Percentiles rank a stretch among this genome's conserved stretches.
phyloP scores from a whole-genome alignment of 1,140 invertebrate genomes.

The Dendrolimus kikuchii region DNA sequence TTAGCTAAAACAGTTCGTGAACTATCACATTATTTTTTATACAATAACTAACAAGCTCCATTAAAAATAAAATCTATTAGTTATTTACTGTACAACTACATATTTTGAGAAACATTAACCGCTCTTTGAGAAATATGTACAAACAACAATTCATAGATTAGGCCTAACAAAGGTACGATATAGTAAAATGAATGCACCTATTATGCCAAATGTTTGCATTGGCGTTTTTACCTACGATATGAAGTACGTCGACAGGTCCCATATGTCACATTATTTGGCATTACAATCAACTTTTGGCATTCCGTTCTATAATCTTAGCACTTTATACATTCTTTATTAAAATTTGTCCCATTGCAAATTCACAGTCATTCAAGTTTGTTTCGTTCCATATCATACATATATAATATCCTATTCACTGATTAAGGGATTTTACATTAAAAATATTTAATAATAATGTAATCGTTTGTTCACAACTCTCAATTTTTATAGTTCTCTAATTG shows the following conservation, averaged over 20 bases:
- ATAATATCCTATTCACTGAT: too few species aligned
- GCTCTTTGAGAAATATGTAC: conserved; percentile 26
- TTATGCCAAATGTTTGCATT: too few species aligned
- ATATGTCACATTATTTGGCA: conserved; percentile 50
- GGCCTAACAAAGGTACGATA: conserved; percentile 19
- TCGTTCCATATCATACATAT: too few species aligned
- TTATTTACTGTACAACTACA: conserved; percentile 17
- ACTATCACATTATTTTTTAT: conserved; percentile 24
- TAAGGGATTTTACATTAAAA: too few species aligned
- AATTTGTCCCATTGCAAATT: too few species aligned
- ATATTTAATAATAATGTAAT: too few species aligned
- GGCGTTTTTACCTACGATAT: conserved; percentile 43
- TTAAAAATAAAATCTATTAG: conserved; percentile 25
- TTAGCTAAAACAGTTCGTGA: conserved; percentile 27
- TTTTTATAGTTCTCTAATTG: conserved; percentile 11
- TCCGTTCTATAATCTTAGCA: conserved; percentile 11
- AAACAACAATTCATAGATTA: conserved; percentile 21
- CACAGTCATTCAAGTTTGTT: too few species aligned
- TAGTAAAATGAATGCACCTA: too few species aligned
- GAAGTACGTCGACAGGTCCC: conserved; percentile 58
- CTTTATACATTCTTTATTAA: conserved; percentile 1
- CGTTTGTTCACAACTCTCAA: conserved; percentile 1
- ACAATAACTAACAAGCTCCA: conserved; percentile 35
- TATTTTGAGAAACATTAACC: conserved; percentile 40
- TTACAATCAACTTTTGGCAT: conserved; percentile 45